Percentiles rank a stretch among this genome's conserved stretches.
Evolutionary conservation across 2,797 vertebrate species (phyloP).

Genomic region (Danionella dracula): DNA sequence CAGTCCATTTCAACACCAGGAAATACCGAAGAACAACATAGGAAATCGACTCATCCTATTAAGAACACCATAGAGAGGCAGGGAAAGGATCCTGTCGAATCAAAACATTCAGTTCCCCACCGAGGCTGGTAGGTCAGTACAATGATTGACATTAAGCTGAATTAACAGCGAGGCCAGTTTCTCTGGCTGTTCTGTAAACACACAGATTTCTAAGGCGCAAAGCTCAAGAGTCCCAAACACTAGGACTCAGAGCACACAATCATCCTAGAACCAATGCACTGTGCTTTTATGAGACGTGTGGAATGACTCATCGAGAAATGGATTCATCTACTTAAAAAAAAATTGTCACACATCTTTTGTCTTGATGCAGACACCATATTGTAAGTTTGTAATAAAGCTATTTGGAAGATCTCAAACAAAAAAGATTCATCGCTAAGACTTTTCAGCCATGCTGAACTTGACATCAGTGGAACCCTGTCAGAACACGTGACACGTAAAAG

Average conservation of each 20-base stretch:
- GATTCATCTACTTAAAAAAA: slow-evolving; percentile 23
- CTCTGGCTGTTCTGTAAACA: slow-evolving; percentile 69
- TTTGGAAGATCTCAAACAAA: slow-evolving; percentile 16
- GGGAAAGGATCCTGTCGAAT: slow-evolving; percentile 31
- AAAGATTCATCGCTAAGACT: slow-evolving; percentile 48
- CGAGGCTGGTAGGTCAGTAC: slow-evolving; percentile 43
- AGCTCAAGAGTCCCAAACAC: slow-evolving; percentile 64
- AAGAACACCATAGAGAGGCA: slow-evolving; percentile 36
- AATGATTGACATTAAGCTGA: slow-evolving; percentile 50
- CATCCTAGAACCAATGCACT: slow-evolving; percentile 37
- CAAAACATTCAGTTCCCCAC: slow-evolving; percentile 37
- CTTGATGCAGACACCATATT: slow-evolving; percentile 7
- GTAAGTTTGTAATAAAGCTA: slow-evolving; percentile 30
- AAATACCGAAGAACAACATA: slow-evolving; percentile 41
- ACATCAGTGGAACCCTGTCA: slow-evolving; percentile 42
- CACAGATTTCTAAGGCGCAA: slow-evolving; percentile 76
- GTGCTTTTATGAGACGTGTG: slow-evolving; percentile 31
- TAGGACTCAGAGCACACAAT: slow-evolving; percentile 51
- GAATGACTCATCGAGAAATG: slow-evolving; percentile 25
- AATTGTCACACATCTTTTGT: too few species aligned
- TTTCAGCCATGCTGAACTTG: slow-evolving; percentile 37
- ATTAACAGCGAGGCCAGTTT: slow-evolving; percentile 40
- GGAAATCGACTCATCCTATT: slow-evolving; percentile 37
- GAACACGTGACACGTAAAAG: slow-evolving; percentile 19
- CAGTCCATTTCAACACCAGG: slow-evolving; percentile 31